phyloP scores from a whole-genome alignment of 2,797 vertebrate genomes.

The Spinus pinus region DNA sequence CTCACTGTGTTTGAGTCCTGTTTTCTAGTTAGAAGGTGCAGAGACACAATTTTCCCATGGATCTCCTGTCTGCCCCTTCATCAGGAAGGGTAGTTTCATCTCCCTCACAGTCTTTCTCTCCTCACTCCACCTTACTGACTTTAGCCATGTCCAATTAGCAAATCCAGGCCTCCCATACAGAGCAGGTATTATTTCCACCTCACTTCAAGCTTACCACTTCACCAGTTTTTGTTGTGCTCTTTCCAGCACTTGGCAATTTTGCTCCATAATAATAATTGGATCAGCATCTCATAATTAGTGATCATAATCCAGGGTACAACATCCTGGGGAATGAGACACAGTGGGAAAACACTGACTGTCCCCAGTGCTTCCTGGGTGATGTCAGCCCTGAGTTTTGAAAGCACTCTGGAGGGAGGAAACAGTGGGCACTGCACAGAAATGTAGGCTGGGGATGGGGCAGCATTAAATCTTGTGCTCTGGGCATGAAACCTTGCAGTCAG shows the following conservation, averaged over 20 bases:
- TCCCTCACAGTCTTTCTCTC: accelerated
- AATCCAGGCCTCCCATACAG: neutral
- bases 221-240: neutral
- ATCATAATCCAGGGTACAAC: neutral
- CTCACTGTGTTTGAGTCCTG: accelerated
- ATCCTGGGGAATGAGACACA: accelerated
- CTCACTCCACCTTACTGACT: neutral
- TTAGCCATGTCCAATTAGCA: neutral
- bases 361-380: neutral
- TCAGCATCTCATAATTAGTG: neutral
- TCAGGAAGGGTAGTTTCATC: neutral
- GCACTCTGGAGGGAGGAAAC: neutral
- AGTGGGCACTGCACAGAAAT: neutral
- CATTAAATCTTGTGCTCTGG: neutral
- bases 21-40: neutral
- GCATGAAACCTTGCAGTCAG: neutral
- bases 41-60: neutral
- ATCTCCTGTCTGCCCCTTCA: neutral
- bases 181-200: neutral
- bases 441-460: neutral
- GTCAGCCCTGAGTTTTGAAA: neutral
- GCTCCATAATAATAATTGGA: neutral
- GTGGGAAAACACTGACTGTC: neutral
- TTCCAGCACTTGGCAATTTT: neutral
- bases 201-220: neutral